Evolutionary conservation across 1,140 invertebrate species (phyloP), one percentile per base, ranked within the genome.

Genomic region (Cydia splendana): DNA sequence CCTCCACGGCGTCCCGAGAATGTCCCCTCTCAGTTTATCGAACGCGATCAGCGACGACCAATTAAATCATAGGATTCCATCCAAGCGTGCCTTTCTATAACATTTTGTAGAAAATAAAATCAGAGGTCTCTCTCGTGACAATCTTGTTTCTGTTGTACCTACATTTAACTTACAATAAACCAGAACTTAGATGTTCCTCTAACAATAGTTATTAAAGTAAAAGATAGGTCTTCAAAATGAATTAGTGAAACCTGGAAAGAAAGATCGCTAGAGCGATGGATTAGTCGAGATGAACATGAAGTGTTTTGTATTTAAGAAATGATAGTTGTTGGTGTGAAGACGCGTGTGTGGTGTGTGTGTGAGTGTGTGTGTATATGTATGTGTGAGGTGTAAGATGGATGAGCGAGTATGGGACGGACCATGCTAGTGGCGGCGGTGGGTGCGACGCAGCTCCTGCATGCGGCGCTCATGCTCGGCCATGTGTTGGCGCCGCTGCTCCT

Each of bases 391-490:
- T 75, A 42, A 38, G 28, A 38, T 65, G 30, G 57, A 38, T 65
- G 62, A 48, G 38, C 57, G 71, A 65, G 76, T 77, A 38, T 76
- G 74, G 85, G 89, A 93, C 91, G 90, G 91, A 93, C 91, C 91
- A 88, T 92, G 90, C 88, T 91, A 93, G 80, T 92, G 90, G 80
- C 91, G 89, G 84, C 90, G 91, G 74, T 89, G 90, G 9, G 87
- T 85, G 57, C 91, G 89, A 80, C 95, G 95, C 88, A 96, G 94
- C 91, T 97, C 96, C 89, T 96, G 96, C 82, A 97, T 87, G 82
- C 96, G 94, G 71, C 96, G 94, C 85, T 97, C 97, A 82, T 97
- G 96, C 90, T 98, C 97, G 42, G 96, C 96, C 95, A 98, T 96
- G 83, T 97, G 96, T 85, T 97, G 96, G 73, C 96, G 95, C 73